Conservation (phyloP, 2,113 vertebrate genomes). For the Tamias sibiricus region DNA sequence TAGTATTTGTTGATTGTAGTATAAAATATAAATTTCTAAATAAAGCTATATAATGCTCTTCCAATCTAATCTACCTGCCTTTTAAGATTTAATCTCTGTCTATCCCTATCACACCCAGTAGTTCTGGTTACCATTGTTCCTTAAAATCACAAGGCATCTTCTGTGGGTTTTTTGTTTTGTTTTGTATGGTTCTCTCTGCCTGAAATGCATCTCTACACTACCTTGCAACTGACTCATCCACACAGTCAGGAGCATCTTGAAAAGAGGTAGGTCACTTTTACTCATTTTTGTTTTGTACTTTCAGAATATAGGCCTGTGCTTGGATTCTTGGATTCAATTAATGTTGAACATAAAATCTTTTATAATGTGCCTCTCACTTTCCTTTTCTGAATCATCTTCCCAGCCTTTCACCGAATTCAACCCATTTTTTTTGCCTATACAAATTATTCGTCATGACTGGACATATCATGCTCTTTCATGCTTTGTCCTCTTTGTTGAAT, state of each 20-base stretch:
- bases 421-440: neutral
- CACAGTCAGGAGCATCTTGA: neutral
- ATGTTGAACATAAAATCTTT: neutral
- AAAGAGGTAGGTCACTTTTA: neutral
- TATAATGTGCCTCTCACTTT: neutral
- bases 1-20: neutral
- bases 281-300: neutral
- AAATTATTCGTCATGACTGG: neutral
- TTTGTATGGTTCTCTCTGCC: neutral
- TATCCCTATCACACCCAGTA: too few relatives aligned
- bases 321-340: slow-evolving; percentile 1
- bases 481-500: neutral
- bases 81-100: neutral
- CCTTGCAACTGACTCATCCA: slow-evolving; percentile 8
- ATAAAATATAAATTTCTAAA: neutral
- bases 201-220: neutral
- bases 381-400: neutral
- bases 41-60: neutral
- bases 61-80: neutral
- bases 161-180: neutral
- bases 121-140: neutral
- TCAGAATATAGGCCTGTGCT: neutral
- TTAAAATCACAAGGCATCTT: neutral
- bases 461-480: neutral
- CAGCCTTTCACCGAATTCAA: neutral